Conservation (phyloP, 2,888 invertebrate genomes). For the Nebria brevicollis region DNA sequence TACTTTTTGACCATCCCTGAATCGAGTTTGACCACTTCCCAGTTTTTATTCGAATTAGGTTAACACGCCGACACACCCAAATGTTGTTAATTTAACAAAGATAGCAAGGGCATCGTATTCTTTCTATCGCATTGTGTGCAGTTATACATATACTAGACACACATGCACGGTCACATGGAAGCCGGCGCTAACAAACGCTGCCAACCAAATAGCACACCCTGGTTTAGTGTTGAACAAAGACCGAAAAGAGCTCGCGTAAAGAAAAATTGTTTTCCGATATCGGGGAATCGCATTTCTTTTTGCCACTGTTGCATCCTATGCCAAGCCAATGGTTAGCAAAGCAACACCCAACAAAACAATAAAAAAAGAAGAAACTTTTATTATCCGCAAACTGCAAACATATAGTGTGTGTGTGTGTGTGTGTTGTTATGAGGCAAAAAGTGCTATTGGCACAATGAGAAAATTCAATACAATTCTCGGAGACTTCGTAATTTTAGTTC, state of each 20-base stretch:
- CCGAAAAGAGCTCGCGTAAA: conserved; percentile 54
- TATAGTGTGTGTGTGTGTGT: background rate
- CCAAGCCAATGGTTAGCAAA: conserved; percentile 36
- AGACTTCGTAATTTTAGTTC: conserved; percentile 1
- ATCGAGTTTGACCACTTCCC: conserved; percentile 15
- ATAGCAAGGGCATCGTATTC: background rate
- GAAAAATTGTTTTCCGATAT: conserved; percentile 67
- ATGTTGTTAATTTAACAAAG: conserved; percentile 44
- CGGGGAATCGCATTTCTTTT: conserved; percentile 59
- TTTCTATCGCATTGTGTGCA: background rate
- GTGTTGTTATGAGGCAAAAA: background rate
- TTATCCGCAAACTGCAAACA: conserved; percentile 20
- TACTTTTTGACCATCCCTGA: too few species aligned
- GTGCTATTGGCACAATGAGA: background rate
- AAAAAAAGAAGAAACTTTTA: conserved; percentile 36
- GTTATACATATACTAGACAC: background rate
- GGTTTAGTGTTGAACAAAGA: conserved; percentile 35
- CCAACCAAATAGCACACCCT: conserved; percentile 29
- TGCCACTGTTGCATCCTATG: conserved; percentile 40
- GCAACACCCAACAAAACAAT: background rate
- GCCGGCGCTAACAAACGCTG: background rate
- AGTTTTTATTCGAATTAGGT: conserved; percentile 43
- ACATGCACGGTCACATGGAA: background rate
- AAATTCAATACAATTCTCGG: background rate
- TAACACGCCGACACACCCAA: conserved; percentile 39